phyloP scores from a whole-genome alignment of 2,888 invertebrate genomes.

The Coelinius sp. region DNA sequence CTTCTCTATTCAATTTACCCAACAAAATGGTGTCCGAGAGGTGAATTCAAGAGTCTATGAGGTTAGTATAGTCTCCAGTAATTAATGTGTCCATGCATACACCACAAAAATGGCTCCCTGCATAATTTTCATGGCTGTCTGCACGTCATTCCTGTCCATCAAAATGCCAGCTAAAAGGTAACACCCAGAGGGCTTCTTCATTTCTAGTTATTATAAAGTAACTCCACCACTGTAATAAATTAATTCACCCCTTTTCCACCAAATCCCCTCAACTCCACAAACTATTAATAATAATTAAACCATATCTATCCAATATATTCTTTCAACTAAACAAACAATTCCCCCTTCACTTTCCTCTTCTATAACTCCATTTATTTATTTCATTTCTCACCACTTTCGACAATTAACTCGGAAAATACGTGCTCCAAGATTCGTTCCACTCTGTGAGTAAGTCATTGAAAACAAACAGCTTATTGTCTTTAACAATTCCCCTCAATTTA shows the following conservation, averaged over 20 bases:
- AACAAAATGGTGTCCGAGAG: slow-evolving; percentile 52
- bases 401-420: slow-evolving; percentile 29
- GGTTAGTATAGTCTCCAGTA: slow-evolving; percentile 18
- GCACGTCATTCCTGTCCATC: slow-evolving; percentile 51
- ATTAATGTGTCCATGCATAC: slow-evolving; percentile 21
- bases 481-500: slow-evolving; percentile 17
- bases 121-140: slow-evolving; percentile 64
- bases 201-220: slow-evolving; percentile 16
- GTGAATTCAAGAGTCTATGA: slow-evolving; percentile 38
- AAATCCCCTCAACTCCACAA: not conserved
- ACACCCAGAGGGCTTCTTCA: slow-evolving; percentile 42
- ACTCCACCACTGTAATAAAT: slow-evolving; percentile 8
- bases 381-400: slow-evolving; percentile 12
- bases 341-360: not conserved
- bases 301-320: not conserved
- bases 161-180: slow-evolving; percentile 47
- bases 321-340: slow-evolving; percentile 47
- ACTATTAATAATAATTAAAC: slow-evolving; percentile 19
- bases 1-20: slow-evolving; percentile 57
- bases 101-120: slow-evolving; percentile 48
- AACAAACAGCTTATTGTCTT: slow-evolving; percentile 28
- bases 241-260: slow-evolving; percentile 17
- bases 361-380: not conserved
- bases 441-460: not conserved
- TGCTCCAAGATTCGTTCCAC: slow-evolving; percentile 26